A percentile compares a stretch with the other conserved stretches of the same genome.
Evolutionary conservation across 2,113 vertebrate species (phyloP).

Genomic region (Bubo scandiacus): DNA sequence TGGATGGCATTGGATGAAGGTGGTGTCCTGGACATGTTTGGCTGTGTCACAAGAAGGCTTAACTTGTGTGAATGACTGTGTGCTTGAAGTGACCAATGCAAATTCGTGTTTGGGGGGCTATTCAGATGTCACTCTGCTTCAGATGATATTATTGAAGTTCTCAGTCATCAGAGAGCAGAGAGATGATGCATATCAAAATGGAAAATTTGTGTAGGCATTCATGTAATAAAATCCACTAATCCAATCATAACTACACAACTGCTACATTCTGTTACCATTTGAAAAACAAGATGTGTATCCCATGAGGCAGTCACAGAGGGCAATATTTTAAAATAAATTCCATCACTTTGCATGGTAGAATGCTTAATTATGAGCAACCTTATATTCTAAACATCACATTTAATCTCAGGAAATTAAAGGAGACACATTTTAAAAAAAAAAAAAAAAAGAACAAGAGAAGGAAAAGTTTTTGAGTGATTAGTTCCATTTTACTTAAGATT

Average conservation of each 20-base stretch:
- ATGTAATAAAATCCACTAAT: conserved; percentile 22
- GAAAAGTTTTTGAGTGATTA: conserved; percentile 48
- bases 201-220: neutral
- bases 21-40: neutral
- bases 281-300: neutral
- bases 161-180: neutral
- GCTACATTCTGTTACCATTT: neutral
- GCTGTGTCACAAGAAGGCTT: neutral
- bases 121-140: neutral
- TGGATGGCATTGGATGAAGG: neutral
- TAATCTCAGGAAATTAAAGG: conserved; percentile 65
- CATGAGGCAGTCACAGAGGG: neutral
- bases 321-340: conserved; percentile 30
- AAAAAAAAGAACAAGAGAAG: conserved; percentile 21
- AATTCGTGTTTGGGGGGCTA: neutral
- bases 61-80: neutral
- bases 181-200: neutral
- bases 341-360: conserved; percentile 30
- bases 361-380: conserved; percentile 51
- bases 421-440: conserved; percentile 6
- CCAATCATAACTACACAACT: neutral
- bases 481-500: neutral
- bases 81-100: neutral
- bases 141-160: neutral
- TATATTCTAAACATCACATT: neutral